A percentile compares a stretch with the other conserved stretches of the same genome.
phyloP scores from a whole-genome alignment of 2,113 vertebrate species.

The Esox niger region DNA sequence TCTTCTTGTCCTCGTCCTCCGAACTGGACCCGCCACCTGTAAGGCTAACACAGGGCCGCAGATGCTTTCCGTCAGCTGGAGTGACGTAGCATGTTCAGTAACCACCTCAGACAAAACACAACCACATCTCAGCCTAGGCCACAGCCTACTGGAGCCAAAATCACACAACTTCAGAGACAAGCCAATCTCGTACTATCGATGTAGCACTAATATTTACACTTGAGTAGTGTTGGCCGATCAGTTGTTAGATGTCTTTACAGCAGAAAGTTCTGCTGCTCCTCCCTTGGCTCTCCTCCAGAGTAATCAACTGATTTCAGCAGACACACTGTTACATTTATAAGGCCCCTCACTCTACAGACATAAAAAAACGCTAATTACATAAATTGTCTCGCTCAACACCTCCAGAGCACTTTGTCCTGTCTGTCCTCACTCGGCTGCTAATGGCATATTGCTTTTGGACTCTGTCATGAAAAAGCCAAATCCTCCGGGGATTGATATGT shows the following conservation, averaged over 20 bases:
- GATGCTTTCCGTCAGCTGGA: conserved; percentile 18
- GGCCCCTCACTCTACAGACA: not conserved
- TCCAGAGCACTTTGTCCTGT: not conserved
- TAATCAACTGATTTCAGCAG: conserved; percentile 18
- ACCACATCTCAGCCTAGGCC: conserved; percentile 22
- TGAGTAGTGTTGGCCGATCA: conserved; percentile 1
- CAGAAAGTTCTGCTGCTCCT: conserved; percentile 1
- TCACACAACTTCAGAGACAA: not conserved
- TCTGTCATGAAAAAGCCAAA: not conserved
- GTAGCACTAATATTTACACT: conserved; percentile 17
- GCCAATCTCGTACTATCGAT: conserved; percentile 31
- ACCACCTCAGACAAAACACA: conserved; percentile 11
- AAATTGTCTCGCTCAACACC: not conserved
- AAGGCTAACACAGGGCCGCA: conserved; percentile 72
- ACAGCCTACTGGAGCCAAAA: conserved; percentile 6
- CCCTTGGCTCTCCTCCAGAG: conserved; percentile 22
- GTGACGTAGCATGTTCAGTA: conserved; percentile 4
- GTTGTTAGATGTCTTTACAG: conserved; percentile 5
- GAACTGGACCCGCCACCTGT: conserved; percentile 74
- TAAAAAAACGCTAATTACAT: conserved; percentile 2
- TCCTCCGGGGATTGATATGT: not conserved
- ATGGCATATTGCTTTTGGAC: conserved; percentile 4
- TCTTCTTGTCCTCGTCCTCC: conserved; percentile 70
- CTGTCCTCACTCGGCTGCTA: not conserved
- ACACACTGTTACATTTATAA: conserved; percentile 9